Conservation (phyloP, 2,888 invertebrate species). For the Agrotis segetum region DNA sequence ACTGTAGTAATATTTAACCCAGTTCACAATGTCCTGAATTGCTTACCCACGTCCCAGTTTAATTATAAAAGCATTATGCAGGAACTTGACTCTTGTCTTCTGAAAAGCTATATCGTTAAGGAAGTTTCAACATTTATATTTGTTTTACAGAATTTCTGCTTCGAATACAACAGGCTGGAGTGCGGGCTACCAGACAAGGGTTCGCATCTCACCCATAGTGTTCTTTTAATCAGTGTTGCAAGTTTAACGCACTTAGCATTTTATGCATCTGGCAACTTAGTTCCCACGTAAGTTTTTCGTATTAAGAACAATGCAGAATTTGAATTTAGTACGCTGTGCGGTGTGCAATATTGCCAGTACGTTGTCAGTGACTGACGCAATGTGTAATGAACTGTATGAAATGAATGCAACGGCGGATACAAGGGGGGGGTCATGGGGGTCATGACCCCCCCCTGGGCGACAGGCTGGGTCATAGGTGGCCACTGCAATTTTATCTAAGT, state of each 20-base stretch:
- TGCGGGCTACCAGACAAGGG: slow-evolving; percentile 76
- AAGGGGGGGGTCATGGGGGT: too few species aligned
- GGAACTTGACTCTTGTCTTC: slow-evolving; percentile 21
- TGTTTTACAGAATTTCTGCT: slow-evolving; percentile 86
- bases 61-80: slow-evolving; percentile 27
- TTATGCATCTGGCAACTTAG: slow-evolving; percentile 53
- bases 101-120: slow-evolving; percentile 9
- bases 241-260: slow-evolving; percentile 70
- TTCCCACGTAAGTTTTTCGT: slow-evolving; percentile 63
- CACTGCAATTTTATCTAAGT: too few species aligned
- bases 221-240: slow-evolving; percentile 72
- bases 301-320: slow-evolving; percentile 47
- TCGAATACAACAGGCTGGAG: slow-evolving; percentile 85
- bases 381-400: slow-evolving; percentile 61
- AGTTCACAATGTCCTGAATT: slow-evolving; percentile 16
- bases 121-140: slow-evolving; percentile 41
- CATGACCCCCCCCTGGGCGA: too few species aligned
- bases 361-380: slow-evolving; percentile 58
- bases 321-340: slow-evolving; percentile 50
- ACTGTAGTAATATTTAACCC: not conserved
- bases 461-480: too few species aligned
- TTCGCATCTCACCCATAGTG: slow-evolving; percentile 62
- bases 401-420: too few species aligned
- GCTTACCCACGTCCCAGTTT: slow-evolving; percentile 5
- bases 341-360: slow-evolving; percentile 58